Evolutionary conservation across 1,140 invertebrate species (phyloP), one percentile per base, ranked within the genome.

Genomic region (Apis cerana): DNA sequence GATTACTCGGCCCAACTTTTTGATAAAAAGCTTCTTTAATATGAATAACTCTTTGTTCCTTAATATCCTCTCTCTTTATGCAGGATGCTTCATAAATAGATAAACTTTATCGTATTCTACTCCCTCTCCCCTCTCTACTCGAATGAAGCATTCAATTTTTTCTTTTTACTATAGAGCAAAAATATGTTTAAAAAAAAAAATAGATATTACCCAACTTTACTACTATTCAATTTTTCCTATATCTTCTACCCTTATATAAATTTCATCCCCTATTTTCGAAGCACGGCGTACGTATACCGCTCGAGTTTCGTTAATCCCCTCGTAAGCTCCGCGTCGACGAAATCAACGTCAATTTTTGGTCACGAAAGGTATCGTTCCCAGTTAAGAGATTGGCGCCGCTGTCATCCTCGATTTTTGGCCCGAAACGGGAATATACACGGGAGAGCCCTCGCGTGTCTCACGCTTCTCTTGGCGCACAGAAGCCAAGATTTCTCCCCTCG

Each of bases 371-470:
- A 52, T 64, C 17, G n/a, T 48, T 23, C 27, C 5, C 11, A 9
- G n/a, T 23, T 23, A 64, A n/a, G 48, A 17, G 48, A 23, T 56
- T 61, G 21, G n/a, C 19, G 10, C 1, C 15, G 52, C 48, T 27
- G 11, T 68, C 72, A 75, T 76, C 33, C 15, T 27, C 52, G 52
- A 67, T 76, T 11, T 21, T 68, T 27, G 10, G 23, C 4, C 9
- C 17, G 52, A 43, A 3, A 33, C 56, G 68, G 76, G 59, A 5
- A 43, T 43, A 43, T 43, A 43, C 5, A 69, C 23, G 13, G 15
- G 50, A 52, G 50, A 11, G n/a, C 0, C 43, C 23, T 74, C 61
- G 70, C 70, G 70, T 72, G 70, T 74, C 54, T 74, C 70, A 10
- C 21, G 50, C 21, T 62, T 3, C 13, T 17, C 27, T 4, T 10